Percentiles rank a stretch among this genome's conserved stretches.
Evolutionary conservation across 2,113 vertebrate species (phyloP).

Genomic region (Struthidea cinerea): DNA sequence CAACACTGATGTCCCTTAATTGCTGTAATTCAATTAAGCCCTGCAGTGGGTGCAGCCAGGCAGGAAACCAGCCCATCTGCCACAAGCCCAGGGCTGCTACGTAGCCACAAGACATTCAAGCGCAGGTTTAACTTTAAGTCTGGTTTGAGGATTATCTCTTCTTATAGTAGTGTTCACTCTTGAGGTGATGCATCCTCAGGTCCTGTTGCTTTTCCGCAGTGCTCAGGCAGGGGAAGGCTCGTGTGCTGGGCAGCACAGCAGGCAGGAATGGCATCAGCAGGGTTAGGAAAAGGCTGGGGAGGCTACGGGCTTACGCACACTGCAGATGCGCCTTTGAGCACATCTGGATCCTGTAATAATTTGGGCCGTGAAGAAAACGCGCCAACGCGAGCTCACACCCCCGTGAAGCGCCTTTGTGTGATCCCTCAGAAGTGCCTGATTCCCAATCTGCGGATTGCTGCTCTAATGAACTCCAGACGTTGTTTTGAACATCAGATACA

Average conservation of each 20-base stretch:
- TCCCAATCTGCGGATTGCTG: constrained; percentile 13
- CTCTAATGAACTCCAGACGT: constrained; percentile 49
- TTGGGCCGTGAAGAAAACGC: neutral
- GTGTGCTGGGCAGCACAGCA: neutral
- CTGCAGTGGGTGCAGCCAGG: neutral
- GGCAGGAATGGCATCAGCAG: neutral
- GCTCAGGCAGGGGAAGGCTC: neutral
- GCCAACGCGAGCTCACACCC: constrained; percentile 14
- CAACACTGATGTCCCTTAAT: neutral
- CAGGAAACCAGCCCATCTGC: neutral
- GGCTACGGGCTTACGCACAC: neutral
- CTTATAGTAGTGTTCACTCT: neutral
- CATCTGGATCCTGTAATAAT: constrained; percentile 48
- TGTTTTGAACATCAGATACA: constrained; percentile 11
- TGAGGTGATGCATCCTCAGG: rapidly evolving
- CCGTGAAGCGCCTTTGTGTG: constrained; percentile 9
- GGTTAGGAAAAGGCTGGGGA: neutral
- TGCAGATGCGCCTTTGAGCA: constrained; percentile 3
- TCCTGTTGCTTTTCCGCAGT: neutral
- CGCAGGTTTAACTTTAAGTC: neutral
- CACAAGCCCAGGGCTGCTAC: rapidly evolving
- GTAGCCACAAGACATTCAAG: neutral
- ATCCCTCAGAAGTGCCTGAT: constrained; percentile 41
- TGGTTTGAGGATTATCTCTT: neutral
- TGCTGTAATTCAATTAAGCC: neutral